phyloP scores from a whole-genome alignment of 2,888 invertebrate genomes.

The Drosophila anomalata region DNA sequence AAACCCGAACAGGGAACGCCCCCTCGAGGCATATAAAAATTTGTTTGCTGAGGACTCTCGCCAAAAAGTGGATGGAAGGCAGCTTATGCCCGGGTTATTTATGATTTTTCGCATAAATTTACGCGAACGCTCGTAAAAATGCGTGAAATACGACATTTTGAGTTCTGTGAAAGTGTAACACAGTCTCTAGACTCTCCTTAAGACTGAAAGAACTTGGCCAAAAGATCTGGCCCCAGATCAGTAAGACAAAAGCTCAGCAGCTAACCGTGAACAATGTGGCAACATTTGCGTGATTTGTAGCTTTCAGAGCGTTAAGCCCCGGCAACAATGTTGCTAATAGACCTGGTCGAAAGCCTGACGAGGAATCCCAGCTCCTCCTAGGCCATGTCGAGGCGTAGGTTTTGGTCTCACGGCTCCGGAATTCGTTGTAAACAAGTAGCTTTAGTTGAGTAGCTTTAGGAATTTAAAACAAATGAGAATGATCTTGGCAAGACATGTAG shows the following conservation, averaged over 20 bases:
- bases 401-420: slow-evolving; percentile 25
- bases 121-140: slow-evolving; percentile 77
- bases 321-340: slow-evolving; percentile 77
- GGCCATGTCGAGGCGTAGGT: not conserved
- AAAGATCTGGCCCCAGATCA: slow-evolving; percentile 10
- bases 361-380: slow-evolving; percentile 18
- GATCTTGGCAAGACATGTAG: not conserved
- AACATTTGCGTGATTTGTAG: slow-evolving; percentile 70
- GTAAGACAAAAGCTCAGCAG: slow-evolving; percentile 36
- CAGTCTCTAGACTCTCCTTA: slow-evolving; percentile 11
- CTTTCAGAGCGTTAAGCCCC: slow-evolving; percentile 63
- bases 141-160: slow-evolving; percentile 77
- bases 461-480: not conserved
- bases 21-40: slow-evolving; percentile 35
- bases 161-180: slow-evolving; percentile 80
- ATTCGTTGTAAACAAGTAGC: slow-evolving; percentile 1
- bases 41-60: slow-evolving; percentile 26
- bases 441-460: slow-evolving; percentile 4
- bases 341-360: slow-evolving; percentile 48
- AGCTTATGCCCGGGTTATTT: slow-evolving; percentile 69
- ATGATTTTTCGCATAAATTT: slow-evolving; percentile 79
- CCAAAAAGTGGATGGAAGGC: slow-evolving; percentile 18
- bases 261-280: slow-evolving; percentile 71
- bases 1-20: slow-evolving; percentile 49
- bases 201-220: slow-evolving; percentile 13